Base-by-base conservation (phyloP, 2,797 vertebrate genomes). In the Zenarchopterus dispar region DNA sequence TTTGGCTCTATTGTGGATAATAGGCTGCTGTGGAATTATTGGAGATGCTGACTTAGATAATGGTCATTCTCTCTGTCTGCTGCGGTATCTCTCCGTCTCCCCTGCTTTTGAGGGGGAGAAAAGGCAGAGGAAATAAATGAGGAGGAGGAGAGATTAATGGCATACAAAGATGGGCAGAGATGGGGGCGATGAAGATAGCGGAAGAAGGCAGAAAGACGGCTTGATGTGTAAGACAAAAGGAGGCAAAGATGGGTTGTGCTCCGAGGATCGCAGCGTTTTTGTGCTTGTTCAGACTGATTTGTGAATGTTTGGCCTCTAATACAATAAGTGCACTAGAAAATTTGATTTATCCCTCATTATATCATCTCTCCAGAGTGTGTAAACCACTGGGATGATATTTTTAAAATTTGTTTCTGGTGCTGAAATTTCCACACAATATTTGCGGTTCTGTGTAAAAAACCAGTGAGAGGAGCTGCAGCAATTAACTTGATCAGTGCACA, bases 1-100 rank as follows among this genome's bases (percentile, higher is more conserved):
- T 91, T 90, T 80, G 82, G 84, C 83, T 90, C 85, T 83, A 85
- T 89, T 85, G 88, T 88, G 82, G 86, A 83, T 89, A 91, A 92
- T 91, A 81, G 82, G 84, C 80, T 88, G 84, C 85, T 78, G 87
- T 85, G 84, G 86, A 90, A 88, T 91, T 90, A 88, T 90, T 90
- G 87, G 84, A 87, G 88, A 89, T 88, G 87, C 86, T 81, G 76
- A 62, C 87, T 88, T 85, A 77, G 88, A 90, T 90, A 90, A 91
- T 90, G 90, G 89, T 90, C 89, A 88, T 80, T 84, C 80, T 86
- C 81, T 74, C 67, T 56, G 65, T 84, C 78, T 56, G 65, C 82
- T 75, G 84, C 80, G 69, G 58, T 62, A 67, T 58, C 75, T 67
- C 77, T 70, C 85, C 19, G 24, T 49, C 72, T 64, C 67, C 57